Evolutionary conservation across 2,888 invertebrate species (phyloP).

Genomic region (Rotaria magnacalcarata): DNA sequence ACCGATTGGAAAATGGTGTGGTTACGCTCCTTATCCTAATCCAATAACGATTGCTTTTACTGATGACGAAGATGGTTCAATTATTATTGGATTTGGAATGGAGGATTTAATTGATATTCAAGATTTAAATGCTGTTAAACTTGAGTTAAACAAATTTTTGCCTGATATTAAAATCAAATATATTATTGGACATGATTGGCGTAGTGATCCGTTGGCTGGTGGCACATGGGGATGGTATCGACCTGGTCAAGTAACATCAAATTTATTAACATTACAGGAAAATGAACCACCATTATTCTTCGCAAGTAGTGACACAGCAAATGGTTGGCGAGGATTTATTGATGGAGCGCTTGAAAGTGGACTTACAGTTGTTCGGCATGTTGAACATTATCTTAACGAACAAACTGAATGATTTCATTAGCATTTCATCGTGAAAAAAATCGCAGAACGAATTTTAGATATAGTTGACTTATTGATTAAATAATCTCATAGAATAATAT

Average conservation of each 20-base stretch:
- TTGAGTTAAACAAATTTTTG: not conserved
- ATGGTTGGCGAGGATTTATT: not conserved
- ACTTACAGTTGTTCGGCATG: not conserved
- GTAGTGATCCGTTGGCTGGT: not conserved
- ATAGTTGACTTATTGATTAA: too few relatives aligned
- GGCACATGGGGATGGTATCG: not conserved
- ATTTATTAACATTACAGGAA: not conserved
- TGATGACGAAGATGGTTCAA: not conserved
- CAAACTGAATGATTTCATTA: too few relatives aligned
- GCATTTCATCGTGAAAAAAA: too few relatives aligned
- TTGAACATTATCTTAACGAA: not conserved
- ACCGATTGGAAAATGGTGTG: not conserved
- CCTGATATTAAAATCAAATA: not conserved
- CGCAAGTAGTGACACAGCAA: not conserved
- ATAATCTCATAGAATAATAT: too few relatives aligned
- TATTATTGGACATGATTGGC: conserved; percentile 20
- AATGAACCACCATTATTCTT: not conserved
- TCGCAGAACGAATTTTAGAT: too few relatives aligned
- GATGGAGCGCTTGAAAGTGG: not conserved
- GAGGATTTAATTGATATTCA: not conserved
- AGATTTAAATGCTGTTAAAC: not conserved
- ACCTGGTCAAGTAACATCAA: not conserved
- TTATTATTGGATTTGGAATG: not conserved
- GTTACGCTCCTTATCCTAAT: not conserved
- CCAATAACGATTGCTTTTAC: not conserved